Evolutionary conservation across 2,797 vertebrate species (phyloP).

Genomic region (Loris lydekkerianus): DNA sequence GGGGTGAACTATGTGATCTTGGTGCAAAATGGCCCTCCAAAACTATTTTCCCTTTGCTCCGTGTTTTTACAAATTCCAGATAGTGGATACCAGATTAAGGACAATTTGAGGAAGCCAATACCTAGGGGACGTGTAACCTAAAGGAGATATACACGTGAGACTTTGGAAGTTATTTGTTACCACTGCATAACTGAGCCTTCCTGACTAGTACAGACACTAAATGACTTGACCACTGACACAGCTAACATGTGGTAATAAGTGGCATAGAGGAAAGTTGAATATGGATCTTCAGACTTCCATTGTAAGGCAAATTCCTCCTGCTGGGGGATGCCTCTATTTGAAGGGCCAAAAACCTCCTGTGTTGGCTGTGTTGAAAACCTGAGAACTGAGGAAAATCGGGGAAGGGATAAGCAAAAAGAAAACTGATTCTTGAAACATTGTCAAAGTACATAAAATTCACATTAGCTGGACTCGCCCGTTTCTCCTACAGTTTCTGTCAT

Average conservation of each 20-base stretch:
- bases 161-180: conserved; percentile 1
- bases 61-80: neutral
- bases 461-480: neutral
- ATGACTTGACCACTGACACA: neutral
- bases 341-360: neutral
- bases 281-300: neutral
- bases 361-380: neutral
- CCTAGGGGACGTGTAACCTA: neutral
- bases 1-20: neutral
- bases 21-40: neutral
- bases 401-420: neutral
- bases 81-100: neutral
- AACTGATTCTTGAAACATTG: neutral
- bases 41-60: neutral
- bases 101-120: neutral
- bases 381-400: neutral
- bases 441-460: neutral
- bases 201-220: neutral
- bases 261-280: neutral
- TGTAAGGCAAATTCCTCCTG: neutral
- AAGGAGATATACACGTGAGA: neutral
- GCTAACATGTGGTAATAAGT: neutral
- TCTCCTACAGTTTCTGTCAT: neutral
- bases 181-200: neutral
- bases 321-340: neutral